Evolutionary conservation across 2,113 vertebrate genomes (phyloP), one percentile per base, ranked within the genome.

Genomic region (Holacanthus passer): DNA sequence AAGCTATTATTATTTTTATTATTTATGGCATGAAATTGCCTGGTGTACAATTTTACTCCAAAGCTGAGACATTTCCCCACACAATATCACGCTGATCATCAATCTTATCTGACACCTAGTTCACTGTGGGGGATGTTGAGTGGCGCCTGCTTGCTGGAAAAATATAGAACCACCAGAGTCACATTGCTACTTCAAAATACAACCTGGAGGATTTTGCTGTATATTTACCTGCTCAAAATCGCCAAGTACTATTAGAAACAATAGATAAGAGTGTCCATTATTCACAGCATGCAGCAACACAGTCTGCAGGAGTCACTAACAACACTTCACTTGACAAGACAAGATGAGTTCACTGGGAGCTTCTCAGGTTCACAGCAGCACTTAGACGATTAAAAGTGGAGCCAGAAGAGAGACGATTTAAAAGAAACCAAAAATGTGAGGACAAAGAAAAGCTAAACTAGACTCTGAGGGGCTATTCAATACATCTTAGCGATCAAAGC

Each of bases 361-460:
- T 32, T 86, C 82, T 90, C 78, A 19, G 43, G 81, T 86, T 88
- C 62, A 84, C 22, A 29, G 68, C 67, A 68, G 59, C 69, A 80
- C 87, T 86, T 56, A 74, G 47, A 67, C 71, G 67, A 83, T 83
- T 77, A 79, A 35, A 65, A 29, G 45, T 7, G 32, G 27, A 41
- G 8, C 19, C n/a, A 79, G 29, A 41, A 27, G 22, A 70, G 20
- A 71, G 56, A 17, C 20, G 16, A 24, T 27, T 43, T 41, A 4
- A 45, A 84, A 65, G 39, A 11, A 37, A 24, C 43, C n/a, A n/a
- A 39, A 64, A 22, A 22, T 19, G 16, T 14, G 17, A 73, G 9
- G 10, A 24, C 2, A 17, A 27, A 27, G 1, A n/a, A 59, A 39
- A 65, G 31, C 50, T 37, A n/a, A 60, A 31, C 20, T 11, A 41